These are phyloP conservation scores for Hyles lineata DNA, from an alignment of 2,888 invertebrate genomes.

Conservation along the genomic window DNA sequence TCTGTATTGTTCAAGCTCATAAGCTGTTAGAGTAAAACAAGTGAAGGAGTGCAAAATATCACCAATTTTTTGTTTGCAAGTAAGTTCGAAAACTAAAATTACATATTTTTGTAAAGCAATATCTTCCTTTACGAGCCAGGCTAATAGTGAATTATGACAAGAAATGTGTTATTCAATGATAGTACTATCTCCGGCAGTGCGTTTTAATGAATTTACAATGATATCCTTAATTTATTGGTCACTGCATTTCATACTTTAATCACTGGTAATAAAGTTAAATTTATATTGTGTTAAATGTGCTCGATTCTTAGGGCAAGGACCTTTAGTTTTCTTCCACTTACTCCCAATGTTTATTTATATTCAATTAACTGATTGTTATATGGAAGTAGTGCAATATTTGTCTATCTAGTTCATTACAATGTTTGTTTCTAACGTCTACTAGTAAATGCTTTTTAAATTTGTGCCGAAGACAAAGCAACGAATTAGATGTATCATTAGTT, in stretches of 20 bases:
- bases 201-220: slow-evolving; percentile 51
- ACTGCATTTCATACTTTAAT: background rate
- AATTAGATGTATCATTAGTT: too few relatives aligned
- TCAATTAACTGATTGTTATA: background rate
- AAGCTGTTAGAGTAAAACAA: too few relatives aligned
- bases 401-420: background rate
- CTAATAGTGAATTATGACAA: slow-evolving; percentile 35
- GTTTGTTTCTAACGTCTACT: background rate
- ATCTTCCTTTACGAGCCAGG: background rate
- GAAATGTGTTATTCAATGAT: slow-evolving; percentile 35
- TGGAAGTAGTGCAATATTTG: background rate
- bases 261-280: background rate
- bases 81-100: background rate
- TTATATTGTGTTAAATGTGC: background rate
- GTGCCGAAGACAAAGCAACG: background rate
- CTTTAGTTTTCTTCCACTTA: slow-evolving; percentile 56
- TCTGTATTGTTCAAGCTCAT: too few relatives aligned
- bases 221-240: background rate
- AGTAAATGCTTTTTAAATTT: background rate
- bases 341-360: slow-evolving; percentile 16
- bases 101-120: too few relatives aligned
- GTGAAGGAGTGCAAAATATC: too few relatives aligned
- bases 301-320: slow-evolving; percentile 46
- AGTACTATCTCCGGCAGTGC: slow-evolving; percentile 32
- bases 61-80: background rate